These are phyloP conservation scores for Drosophila azteca DNA, from an alignment of 1,140 invertebrate species.

Conservation along the genomic window DNA sequence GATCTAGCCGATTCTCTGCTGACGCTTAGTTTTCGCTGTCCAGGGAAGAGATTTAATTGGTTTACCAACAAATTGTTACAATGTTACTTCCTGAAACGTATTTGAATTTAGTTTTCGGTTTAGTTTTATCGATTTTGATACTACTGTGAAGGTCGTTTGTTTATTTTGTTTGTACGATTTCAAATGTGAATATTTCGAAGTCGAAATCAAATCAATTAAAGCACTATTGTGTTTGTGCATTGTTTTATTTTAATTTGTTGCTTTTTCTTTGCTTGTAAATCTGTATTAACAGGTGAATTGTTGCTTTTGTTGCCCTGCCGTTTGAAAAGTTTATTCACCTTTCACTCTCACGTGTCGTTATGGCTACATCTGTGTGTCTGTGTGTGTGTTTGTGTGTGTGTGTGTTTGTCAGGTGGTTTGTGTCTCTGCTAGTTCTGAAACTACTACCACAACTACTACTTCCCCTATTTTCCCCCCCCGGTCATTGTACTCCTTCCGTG, in stretches of 20 bases:
- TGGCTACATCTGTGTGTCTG: conserved; percentile 9
- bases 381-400: conserved; percentile 3
- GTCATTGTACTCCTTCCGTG: conserved; percentile 10
- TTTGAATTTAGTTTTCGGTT: no score
- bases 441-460: conserved; percentile 23
- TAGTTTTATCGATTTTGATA: no score
- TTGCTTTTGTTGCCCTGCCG: conserved; percentile 9
- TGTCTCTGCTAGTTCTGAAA: conserved; percentile 38
- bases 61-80: conserved; percentile 54
- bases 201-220: conserved; percentile 54
- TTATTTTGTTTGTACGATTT: no score
- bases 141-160: no score
- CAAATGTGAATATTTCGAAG: no score
- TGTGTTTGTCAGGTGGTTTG: conserved; percentile 34
- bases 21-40: background rate
- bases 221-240: conserved; percentile 61
- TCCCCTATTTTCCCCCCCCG: background rate
- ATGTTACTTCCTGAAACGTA: no score
- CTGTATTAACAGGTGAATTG: conserved; percentile 54
- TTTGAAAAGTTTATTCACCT: conserved; percentile 73
- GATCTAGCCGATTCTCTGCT: no score
- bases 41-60: conserved; percentile 17
- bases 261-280: conserved; percentile 35
- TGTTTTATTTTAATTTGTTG: conserved; percentile 35
- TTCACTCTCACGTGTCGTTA: conserved; percentile 68